Conservation (phyloP, 1,140 invertebrate genomes). For the Megathymus violae region DNA sequence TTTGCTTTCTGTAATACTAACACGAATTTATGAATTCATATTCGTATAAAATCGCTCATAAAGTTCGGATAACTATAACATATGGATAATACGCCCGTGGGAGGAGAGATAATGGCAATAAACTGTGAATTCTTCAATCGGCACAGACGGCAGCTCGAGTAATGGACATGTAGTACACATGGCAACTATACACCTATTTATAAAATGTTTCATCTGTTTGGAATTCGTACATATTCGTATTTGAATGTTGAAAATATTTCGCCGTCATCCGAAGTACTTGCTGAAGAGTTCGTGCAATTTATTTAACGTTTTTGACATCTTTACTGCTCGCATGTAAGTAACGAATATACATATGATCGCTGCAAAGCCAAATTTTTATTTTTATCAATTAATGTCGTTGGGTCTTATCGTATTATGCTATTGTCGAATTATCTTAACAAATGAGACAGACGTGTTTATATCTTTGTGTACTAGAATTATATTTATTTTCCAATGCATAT, state of each 20-base stretch:
- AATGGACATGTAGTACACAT: not conserved
- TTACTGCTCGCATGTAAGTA: not conserved
- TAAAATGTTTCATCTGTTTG: conserved; percentile 19
- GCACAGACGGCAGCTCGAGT: not conserved
- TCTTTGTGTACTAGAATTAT: too few relatives aligned
- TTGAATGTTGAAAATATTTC: not conserved
- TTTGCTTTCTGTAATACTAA: too few relatives aligned
- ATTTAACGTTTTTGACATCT: not conserved
- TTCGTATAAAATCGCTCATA: conserved; percentile 10
- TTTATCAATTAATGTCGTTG: too few relatives aligned
- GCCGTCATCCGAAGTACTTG: not conserved
- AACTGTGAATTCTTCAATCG: not conserved
- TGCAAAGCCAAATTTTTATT: too few relatives aligned
- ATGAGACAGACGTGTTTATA: too few relatives aligned
- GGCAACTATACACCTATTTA: conserved; percentile 32
- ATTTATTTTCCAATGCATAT: too few relatives aligned
- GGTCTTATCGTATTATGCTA: too few relatives aligned
- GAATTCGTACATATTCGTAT: not conserved
- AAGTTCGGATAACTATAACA: not conserved
- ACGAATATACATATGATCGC: too few relatives aligned
- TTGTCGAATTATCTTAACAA: too few relatives aligned
- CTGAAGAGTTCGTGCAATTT: not conserved
- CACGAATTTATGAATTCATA: conserved; percentile 8
- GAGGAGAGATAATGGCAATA: too few relatives aligned
- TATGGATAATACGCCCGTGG: conserved; percentile 7